phyloP scores from a whole-genome alignment of 2,113 vertebrate species.

The Psophia crepitans region DNA sequence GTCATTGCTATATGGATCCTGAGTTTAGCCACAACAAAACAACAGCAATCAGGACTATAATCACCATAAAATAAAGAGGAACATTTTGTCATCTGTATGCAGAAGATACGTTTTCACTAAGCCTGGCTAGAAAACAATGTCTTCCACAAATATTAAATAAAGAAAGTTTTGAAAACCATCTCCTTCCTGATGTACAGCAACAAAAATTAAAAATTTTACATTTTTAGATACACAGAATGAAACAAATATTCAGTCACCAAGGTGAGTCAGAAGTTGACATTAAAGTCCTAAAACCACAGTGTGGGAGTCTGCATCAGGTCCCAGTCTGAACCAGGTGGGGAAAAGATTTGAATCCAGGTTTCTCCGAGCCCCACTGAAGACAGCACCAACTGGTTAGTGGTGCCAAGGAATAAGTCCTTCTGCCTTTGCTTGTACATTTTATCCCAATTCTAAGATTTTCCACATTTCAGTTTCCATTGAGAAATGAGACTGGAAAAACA shows the following conservation, averaged over 20 bases:
- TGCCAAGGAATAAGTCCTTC: background rate
- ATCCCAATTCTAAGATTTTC: background rate
- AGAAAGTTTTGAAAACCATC: background rate
- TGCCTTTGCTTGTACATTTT: background rate
- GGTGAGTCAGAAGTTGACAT: background rate
- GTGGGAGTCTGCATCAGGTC: background rate
- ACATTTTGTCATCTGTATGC: background rate
- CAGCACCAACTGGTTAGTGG: background rate
- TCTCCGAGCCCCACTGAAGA: background rate
- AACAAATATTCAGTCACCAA: background rate
- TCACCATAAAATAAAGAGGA: background rate
- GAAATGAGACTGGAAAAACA: background rate
- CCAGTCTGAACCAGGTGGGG: background rate
- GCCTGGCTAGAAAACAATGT: background rate
- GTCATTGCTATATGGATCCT: background rate
- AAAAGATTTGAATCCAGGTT: background rate
- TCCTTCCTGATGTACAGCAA: background rate
- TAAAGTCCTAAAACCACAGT: background rate
- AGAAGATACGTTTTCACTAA: background rate
- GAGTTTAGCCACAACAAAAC: background rate
- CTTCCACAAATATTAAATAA: background rate
- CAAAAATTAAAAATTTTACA: background rate
- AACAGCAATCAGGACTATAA: background rate
- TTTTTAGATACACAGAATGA: background rate
- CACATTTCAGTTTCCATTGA: accelerated